Evolutionary conservation across 2,797 vertebrate species (phyloP).

Genomic region (Channa striata): DNA sequence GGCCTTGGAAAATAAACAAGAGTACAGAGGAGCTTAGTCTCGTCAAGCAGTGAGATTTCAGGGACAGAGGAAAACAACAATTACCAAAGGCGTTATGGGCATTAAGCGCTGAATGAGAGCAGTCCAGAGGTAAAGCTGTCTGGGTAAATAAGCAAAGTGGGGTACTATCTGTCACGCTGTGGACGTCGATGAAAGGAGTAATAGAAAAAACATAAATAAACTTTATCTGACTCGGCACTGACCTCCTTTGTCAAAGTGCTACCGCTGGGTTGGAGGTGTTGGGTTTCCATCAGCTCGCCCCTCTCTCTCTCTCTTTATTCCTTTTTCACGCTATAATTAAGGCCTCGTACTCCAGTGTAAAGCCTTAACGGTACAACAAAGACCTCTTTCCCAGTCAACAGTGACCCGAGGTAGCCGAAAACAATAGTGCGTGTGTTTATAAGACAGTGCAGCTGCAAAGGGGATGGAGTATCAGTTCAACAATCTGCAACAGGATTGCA

Average conservation of each 20-base stretch:
- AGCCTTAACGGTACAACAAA: conserved; percentile 42
- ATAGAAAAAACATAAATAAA: conserved; percentile 77
- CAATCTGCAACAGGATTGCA: conserved; percentile 65
- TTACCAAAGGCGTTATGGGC: conserved; percentile 77
- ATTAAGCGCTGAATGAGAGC: conserved; percentile 79
- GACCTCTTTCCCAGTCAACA: conserved; percentile 52
- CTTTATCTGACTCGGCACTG: conserved; percentile 72
- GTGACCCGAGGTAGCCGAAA: conserved; percentile 51
- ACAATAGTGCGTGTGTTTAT: conserved; percentile 61
- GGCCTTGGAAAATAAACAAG: conserved; percentile 84
- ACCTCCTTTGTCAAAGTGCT: conserved; percentile 72
- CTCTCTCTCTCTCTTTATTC: conserved; percentile 36
- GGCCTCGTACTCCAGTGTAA: conserved; percentile 36
- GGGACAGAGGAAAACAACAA: conserved; percentile 80
- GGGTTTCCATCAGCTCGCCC: conserved; percentile 66
- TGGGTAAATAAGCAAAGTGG: conserved; percentile 78
- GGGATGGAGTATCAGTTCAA: conserved; percentile 62
- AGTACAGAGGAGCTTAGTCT: conserved; percentile 78
- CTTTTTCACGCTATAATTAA: conserved; percentile 59
- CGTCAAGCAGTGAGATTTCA: conserved; percentile 74
- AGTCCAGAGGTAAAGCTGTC: conserved; percentile 68
- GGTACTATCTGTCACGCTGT: conserved; percentile 62
- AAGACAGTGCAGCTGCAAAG: conserved; percentile 59
- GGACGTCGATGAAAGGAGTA: conserved; percentile 73
- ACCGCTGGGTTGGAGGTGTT: conserved; percentile 69